Base-by-base conservation (phyloP, 2,113 vertebrate species). In the Columba janthina region DNA sequence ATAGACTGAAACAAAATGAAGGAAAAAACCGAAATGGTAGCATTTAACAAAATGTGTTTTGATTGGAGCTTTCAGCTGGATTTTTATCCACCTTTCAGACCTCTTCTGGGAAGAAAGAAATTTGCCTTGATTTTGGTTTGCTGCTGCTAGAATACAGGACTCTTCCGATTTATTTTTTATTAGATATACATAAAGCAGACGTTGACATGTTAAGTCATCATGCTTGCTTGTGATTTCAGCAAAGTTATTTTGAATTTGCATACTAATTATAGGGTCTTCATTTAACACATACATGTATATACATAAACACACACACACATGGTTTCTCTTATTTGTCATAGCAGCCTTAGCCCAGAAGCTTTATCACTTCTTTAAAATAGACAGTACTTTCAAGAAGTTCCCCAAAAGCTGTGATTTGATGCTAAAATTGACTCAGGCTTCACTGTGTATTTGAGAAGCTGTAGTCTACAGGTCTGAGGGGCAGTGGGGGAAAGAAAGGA, bases 141-240 rank as follows among this genome's bases (percentile, higher is more conserved):
- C 95, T 97, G 84, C 96, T 97, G 82, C 92, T 93, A 86, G 90
- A 46, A 90, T 96, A 94, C 77, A 95, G 89, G 84, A 93, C 96
- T 97, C 64, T 76, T 97, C 90, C 97, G 97, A 97, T 98, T 98
- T 98, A 97, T 97, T 98, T 98, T 98, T 97, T 98, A 98, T 98
- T 97, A 98, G 97, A 97, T 93, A 97, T 85, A 96, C 86, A 90
- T 97, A 98, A 97, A 97, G 88, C 93, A 96, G 96, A 90, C 86
- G 32, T 97, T 98, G 96, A 98, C 97, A 97, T 96, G 95, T 98
- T 97, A 97, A 97, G 93, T 98, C 96, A 97, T 94, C 97, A 93
- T 54, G 91, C 95, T 97, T 97, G 88, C 64, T 87, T 96, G 89
- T 97, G 96, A 97, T 98, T 98, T 98, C 98, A 98, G 96, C 96